Conservation (phyloP, 2,797 vertebrate genomes). For the Eptatretus atami region DNA sequence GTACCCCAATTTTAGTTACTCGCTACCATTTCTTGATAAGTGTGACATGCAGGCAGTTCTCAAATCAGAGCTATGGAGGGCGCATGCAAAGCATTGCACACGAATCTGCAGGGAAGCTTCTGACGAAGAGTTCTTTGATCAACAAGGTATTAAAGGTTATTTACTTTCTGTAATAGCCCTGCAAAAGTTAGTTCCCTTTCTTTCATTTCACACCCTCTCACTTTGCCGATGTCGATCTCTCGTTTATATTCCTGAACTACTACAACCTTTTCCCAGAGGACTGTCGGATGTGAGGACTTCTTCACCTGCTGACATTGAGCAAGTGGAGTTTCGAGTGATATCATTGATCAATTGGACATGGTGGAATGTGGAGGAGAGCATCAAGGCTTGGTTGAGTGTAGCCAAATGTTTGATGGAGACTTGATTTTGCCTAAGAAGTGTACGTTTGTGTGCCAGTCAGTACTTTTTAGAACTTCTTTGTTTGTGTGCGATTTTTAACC, state of each 20-base stretch:
- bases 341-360: slow-evolving; percentile 72
- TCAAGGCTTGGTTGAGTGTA: no score
- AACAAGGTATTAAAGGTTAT: slow-evolving; percentile 29
- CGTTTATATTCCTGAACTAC: no score
- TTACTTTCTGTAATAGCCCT: slow-evolving; percentile 6
- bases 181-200: slow-evolving; percentile 9
- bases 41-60: slow-evolving; percentile 29
- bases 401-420: no score
- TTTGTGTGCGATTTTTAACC: no score
- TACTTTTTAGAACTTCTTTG: no score
- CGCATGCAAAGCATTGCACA: slow-evolving; percentile 87
- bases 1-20: no score
- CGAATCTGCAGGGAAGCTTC: slow-evolving; percentile 67
- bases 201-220: slow-evolving; percentile 6
- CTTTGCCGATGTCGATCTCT: no score
- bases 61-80: slow-evolving; percentile 82
- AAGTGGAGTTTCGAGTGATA: slow-evolving; percentile 87
- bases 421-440: no score
- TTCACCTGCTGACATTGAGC: slow-evolving; percentile 61
- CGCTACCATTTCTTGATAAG: slow-evolving; percentile 12
- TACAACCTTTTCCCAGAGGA: slow-evolving; percentile 32
- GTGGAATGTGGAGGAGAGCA: slow-evolving; percentile 25
- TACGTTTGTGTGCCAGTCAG: no score
- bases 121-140: slow-evolving; percentile 72
- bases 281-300: slow-evolving; percentile 54